Evolutionary conservation across 2,113 vertebrate genomes (phyloP), one percentile per base, ranked within the genome.

Genomic region (Barbus barbus): DNA sequence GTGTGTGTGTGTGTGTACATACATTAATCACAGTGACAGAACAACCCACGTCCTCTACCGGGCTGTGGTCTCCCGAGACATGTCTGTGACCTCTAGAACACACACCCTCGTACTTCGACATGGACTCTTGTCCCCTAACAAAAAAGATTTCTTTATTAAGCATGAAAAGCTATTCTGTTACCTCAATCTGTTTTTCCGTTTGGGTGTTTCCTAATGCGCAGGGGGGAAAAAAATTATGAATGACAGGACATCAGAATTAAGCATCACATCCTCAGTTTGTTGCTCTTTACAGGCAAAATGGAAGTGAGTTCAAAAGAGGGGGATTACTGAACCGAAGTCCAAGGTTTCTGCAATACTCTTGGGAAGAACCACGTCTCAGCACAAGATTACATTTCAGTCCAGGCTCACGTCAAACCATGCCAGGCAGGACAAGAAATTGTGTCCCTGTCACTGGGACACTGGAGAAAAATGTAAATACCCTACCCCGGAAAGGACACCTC

Each of bases 371-470:
- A 86, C 75, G 46, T 78, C 87, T 83, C 88, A 85, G 91, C 89
- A 88, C 90, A 90, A 95, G 93, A 94, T 95, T 94, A 93, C 93
- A 93, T 94, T 94, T 93, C 92, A 91, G 93, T 92, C 92, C 88
- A 86, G 76, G 90, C 92, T 92, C 78, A 89, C 90, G 93, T 94
- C 93, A 93, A 88, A 92, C 92, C 92, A 92, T 81, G 83, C 92
- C 93, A 94, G 92, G 92, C 90, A 91, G 93, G 93, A 94, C 91
- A 95, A 93, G 92, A 94, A 94, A 95, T 95, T 95, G 93, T 95
- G 93, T 93, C 90, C 86, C 93, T 95, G 94, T 95, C 94, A 94
- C 90, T 89, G 90, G 91, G 90, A 93, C 92, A 83, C 91, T 88
- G 86, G 85, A 90, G 89, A 93, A 91, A 95, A 95, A 95, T 94